These are phyloP conservation scores for Brotula barbata DNA, from an alignment of 2,797 vertebrate genomes.

Conservation along the genomic window DNA sequence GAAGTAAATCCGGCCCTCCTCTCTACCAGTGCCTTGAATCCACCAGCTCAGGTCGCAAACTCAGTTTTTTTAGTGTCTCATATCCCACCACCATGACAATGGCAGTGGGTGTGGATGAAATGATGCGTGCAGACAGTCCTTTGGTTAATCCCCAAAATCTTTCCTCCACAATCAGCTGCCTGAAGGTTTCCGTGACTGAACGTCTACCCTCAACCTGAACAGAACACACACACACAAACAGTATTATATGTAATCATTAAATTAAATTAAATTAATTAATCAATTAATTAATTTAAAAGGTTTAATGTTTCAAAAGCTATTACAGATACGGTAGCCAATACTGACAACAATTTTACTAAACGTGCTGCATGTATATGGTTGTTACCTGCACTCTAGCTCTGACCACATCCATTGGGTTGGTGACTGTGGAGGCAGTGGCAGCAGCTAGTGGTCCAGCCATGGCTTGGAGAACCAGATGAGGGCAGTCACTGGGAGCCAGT, in stretches of 20 bases:
- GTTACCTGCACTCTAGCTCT: conserved; percentile 93
- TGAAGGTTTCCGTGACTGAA: conserved; percentile 91
- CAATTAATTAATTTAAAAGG: too few species aligned
- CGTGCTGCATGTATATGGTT: neutral
- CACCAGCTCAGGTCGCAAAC: conserved; percentile 92
- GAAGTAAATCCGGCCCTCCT: neutral
- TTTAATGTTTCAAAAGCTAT: too few species aligned
- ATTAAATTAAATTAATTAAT: too few species aligned
- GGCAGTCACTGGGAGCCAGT: conserved; percentile 90
- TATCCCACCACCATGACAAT: conserved; percentile 97
- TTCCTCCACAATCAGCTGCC: conserved; percentile 90
- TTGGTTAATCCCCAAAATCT: conserved; percentile 95
- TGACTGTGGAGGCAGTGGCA: conserved; percentile 92
- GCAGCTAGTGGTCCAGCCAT: conserved; percentile 93
- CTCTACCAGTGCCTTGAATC: conserved; percentile 95
- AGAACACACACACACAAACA: conserved; percentile 11
- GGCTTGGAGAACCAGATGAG: conserved; percentile 93
- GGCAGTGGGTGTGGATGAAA: conserved; percentile 93
- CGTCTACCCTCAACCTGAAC: conserved; percentile 90
- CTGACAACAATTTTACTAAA: too few species aligned
- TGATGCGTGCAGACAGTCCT: conserved; percentile 94
- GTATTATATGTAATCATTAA: too few species aligned
- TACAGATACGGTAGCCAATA: too few species aligned
- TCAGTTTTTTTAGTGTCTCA: conserved; percentile 94
- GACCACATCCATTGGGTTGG: conserved; percentile 98